Evolutionary conservation across 2,797 vertebrate species (phyloP).

Genomic region (Oophaga sylvatica): DNA sequence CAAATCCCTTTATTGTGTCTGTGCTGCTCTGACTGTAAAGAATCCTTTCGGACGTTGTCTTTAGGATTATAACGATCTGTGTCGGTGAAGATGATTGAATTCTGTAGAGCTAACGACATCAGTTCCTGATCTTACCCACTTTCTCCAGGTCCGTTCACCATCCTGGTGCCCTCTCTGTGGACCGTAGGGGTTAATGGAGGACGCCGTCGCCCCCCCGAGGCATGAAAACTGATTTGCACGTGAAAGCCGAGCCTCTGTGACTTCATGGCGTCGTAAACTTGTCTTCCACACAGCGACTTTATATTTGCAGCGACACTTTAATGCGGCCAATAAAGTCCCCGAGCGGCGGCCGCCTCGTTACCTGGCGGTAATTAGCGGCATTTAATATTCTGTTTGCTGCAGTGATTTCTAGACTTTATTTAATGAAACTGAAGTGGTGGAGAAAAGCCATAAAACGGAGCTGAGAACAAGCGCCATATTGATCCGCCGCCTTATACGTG

Average conservation of each 20-base stretch:
- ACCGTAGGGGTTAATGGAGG: constrained; percentile 13
- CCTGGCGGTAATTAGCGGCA: constrained; percentile 44
- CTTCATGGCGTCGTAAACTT: constrained; percentile 52
- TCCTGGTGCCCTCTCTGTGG: neutral
- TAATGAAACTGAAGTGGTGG: neutral
- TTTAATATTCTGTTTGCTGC: neutral
- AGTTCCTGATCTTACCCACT: too few relatives aligned
- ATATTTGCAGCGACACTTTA: constrained; percentile 58
- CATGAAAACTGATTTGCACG: constrained; percentile 35
- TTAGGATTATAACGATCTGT: neutral
- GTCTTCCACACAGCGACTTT: constrained; percentile 54
- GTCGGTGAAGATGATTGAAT: too few relatives aligned
- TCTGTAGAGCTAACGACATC: too few relatives aligned
- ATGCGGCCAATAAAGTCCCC: constrained; percentile 54
- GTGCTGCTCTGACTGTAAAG: neutral
- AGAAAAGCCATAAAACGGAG: neutral
- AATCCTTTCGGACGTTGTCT: neutral
- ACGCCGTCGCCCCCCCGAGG: neutral
- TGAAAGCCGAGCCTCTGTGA: constrained; percentile 51
- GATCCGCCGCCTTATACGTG: too few relatives aligned
- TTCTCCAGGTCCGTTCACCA: neutral
- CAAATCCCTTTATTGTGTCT: neutral
- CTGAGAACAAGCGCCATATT: neutral
- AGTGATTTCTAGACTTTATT: constrained; percentile 32
- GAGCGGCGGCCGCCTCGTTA: constrained; percentile 46